Evolutionary conservation across 2,797 vertebrate species (phyloP), one percentile per base, ranked within the genome.

Genomic region (Sebastes aleutianus): DNA sequence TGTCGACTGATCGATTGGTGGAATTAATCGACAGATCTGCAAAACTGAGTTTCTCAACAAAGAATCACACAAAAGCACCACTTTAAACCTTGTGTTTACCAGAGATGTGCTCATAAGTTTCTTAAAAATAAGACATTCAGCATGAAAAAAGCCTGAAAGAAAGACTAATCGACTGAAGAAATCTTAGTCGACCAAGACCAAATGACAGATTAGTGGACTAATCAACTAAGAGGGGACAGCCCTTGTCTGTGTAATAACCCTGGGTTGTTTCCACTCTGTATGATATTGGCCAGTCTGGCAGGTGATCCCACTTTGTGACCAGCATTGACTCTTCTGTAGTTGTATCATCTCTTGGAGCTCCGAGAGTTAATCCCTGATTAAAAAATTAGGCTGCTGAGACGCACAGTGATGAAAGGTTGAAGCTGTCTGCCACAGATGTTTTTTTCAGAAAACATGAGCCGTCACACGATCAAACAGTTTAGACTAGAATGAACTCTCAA

Each of bases 291-390:
- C 16, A 3, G 34, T 65, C 53, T 22, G 58, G 27, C 66, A 47
- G 34, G 16, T 72, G 81, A 80, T 70, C 64, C 20, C n/a, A 50
- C 31, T 73, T n/a, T 54, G n/a, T 39, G 67, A 73, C 24, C 50
- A 68, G 39, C 62, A 56, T 27, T 5, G 39, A n/a, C 62, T 82
- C 58, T 8, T 24, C 24, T 61, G 36, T 50, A 20, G 50, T n/a
- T n/a, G 34, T n/a, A 39, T 54, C 43, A 43, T 54, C 39, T 78
- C 24, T 56, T 16, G 3, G 14, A 50, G 53, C 71, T 53, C 32
- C 2, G 9, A 68, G 50, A 58, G 62, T 76, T 80, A 76, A 81
- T 77, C 78, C 56, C 65, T 9, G 78, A 82, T 79, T 31, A 39
- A 39, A 11, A 83, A 79, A 78, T 63, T 10, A 70, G 29, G 61